Evolutionary conservation across 2,888 invertebrate species (phyloP).

Genomic region (Furcula furcula): DNA sequence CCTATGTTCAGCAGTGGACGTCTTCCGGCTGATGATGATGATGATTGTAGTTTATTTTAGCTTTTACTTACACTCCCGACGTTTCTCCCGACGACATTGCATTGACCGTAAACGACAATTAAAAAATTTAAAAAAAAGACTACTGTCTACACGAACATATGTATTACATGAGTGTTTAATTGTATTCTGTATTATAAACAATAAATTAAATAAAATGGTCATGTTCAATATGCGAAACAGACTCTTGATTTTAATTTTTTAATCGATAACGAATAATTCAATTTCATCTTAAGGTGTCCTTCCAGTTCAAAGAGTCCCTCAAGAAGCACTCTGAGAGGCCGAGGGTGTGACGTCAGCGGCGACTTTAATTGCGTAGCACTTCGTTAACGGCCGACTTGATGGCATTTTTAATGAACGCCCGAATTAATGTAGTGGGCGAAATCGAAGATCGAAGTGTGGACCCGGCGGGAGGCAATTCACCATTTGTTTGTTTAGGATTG

Average conservation of each 20-base stretch:
- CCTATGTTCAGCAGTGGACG: too few relatives aligned
- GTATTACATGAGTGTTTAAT: too few relatives aligned
- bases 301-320: conserved; percentile 50
- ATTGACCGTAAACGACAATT: too few relatives aligned
- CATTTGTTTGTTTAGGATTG: conserved; percentile 76
- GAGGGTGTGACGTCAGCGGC: conserved; percentile 76
- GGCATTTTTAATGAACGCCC: conserved; percentile 81
- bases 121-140: too few relatives aligned
- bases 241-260: conserved; percentile 26
- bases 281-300: conserved; percentile 69
- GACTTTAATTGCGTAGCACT: conserved; percentile 80
- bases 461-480: conserved; percentile 46
- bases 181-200: too few relatives aligned
- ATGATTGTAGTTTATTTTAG: too few relatives aligned
- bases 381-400: conserved; percentile 79
- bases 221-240: too few relatives aligned
- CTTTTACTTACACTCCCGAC: too few relatives aligned
- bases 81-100: too few relatives aligned
- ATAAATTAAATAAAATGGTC: too few relatives aligned
- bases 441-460: conserved; percentile 76
- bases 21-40: too few relatives aligned
- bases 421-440: conserved; percentile 81
- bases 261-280: conserved; percentile 65
- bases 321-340: conserved; percentile 47
- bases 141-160: too few relatives aligned